These are phyloP conservation scores for Papilio demoleus DNA, from an alignment of 2,888 invertebrate species.

Conservation along the genomic window DNA sequence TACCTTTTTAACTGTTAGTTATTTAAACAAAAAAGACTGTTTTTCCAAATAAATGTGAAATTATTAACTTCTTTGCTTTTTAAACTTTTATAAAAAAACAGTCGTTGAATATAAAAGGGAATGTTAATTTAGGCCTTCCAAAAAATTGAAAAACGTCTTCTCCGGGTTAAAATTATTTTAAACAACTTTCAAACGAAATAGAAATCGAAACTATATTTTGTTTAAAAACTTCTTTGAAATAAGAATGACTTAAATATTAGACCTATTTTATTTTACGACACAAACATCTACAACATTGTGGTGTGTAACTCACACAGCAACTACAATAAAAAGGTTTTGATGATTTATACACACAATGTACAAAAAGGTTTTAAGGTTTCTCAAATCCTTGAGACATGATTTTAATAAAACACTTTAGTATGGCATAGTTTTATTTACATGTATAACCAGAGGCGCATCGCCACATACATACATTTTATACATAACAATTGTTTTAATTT, in stretches of 20 bases:
- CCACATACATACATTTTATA: constrained; percentile 10
- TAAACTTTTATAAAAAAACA: no score
- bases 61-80: no score
- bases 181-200: background rate
- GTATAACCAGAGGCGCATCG: constrained; percentile 3
- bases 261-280: no score
- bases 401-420: constrained; percentile 29
- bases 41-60: background rate
- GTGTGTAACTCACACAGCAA: no score
- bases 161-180: background rate
- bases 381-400: background rate
- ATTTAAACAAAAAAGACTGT: background rate
- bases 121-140: background rate
- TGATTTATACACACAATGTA: no score
- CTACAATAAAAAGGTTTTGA: no score
- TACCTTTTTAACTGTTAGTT: background rate
- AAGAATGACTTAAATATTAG: no score
- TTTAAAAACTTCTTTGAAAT: background rate
- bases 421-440: constrained; percentile 38
- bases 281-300: no score
- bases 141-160: background rate
- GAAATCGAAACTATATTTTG: background rate
- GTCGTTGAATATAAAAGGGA: background rate
- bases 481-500: no score
- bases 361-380: no score